Conservation (phyloP, 2,797 vertebrate genomes). For the Ceryle rudis region DNA sequence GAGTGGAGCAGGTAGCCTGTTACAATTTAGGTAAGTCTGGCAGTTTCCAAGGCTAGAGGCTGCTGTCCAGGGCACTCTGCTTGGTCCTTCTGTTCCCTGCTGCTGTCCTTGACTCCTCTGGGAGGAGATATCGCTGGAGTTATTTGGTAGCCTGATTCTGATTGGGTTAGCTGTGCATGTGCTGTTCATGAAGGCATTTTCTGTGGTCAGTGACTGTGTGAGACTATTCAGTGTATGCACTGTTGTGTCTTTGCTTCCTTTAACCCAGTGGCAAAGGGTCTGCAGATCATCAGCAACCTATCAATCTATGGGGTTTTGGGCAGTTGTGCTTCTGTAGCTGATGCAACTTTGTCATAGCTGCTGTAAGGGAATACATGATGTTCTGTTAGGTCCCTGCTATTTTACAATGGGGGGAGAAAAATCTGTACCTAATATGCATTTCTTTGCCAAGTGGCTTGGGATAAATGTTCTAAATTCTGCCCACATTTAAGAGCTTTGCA, state of each 20-base stretch:
- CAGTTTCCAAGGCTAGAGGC: neutral
- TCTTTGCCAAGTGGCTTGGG: neutral
- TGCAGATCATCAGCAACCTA: neutral
- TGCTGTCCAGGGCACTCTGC: neutral
- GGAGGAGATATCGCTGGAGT: neutral
- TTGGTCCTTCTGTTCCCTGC: neutral
- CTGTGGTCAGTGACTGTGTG: neutral
- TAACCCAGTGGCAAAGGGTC: neutral
- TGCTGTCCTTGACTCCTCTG: neutral
- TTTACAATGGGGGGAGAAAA: neutral
- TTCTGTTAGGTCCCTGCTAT: neutral
- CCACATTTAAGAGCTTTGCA: neutral
- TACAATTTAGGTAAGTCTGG: fast-evolving
- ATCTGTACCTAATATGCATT: neutral
- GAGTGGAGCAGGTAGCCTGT: neutral
- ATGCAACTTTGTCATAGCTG: neutral
- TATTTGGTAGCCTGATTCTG: neutral
- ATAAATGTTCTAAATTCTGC: neutral
- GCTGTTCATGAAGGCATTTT: neutral
- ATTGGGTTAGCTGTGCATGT: neutral
- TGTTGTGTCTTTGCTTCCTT: neutral
- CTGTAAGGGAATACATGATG: neutral
- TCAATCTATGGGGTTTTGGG: neutral
- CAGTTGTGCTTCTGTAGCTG: neutral
- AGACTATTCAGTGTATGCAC: fast-evolving